These are phyloP conservation scores for Papio anubis DNA, from an alignment of 2,113 vertebrate species.

Conservation along the genomic window DNA sequence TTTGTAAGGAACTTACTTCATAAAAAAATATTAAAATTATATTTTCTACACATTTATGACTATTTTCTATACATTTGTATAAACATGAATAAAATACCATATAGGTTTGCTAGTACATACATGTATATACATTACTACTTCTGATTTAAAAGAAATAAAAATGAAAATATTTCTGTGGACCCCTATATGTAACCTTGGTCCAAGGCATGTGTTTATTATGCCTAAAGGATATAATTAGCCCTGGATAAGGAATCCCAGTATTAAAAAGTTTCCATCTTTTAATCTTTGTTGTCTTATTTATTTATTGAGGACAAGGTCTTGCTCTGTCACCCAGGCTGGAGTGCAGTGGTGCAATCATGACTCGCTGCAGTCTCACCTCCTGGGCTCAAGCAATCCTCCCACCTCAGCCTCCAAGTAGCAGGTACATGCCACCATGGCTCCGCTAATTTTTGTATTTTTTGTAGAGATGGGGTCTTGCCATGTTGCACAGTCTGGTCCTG, in stretches of 20 bases:
- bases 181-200: neutral
- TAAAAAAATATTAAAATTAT: neutral
- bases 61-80: neutral
- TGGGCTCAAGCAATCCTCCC: too few relatives aligned
- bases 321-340: too few relatives aligned
- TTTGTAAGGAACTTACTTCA: neutral
- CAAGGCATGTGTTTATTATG: neutral
- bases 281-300: neutral
- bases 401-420: neutral
- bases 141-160: conserved; percentile 45
- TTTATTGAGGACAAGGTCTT: too few relatives aligned
- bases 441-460: neutral
- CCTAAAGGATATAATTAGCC: neutral
- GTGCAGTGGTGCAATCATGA: too few relatives aligned
- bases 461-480: neutral
- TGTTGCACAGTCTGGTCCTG: neutral
- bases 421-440: neutral
- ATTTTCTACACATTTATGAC: neutral
- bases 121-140: neutral
- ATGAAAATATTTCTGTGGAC: conserved; percentile 1
- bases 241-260: neutral
- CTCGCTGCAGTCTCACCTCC: too few relatives aligned
- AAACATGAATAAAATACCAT: conserved; percentile 7
- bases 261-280: neutral
- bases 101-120: neutral